Evolutionary conservation across 2,888 invertebrate genomes (phyloP).

Genomic region (Eupithecia tripunctaria): DNA sequence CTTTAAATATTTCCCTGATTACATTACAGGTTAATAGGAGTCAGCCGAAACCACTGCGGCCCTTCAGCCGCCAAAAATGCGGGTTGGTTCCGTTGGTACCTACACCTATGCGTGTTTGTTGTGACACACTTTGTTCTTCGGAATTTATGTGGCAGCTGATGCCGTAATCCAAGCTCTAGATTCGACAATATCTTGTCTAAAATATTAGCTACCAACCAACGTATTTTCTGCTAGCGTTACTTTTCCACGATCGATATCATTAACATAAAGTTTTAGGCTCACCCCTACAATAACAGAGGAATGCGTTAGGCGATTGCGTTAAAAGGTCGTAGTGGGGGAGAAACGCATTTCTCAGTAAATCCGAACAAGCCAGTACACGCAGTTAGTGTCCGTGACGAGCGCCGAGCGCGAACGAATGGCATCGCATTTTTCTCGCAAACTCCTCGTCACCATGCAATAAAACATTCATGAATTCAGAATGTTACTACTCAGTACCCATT

Average conservation of each 20-base stretch:
- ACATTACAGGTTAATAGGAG: conserved; percentile 4
- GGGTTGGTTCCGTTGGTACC: conserved; percentile 18
- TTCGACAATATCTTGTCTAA: conserved; percentile 11
- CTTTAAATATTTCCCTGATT: conserved; percentile 2
- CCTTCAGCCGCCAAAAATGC: conserved; percentile 18
- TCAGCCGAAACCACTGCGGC: conserved; percentile 11
- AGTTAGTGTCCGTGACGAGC: conserved; percentile 79
- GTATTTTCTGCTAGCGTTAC: neutral
- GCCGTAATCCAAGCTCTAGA: conserved; percentile 17
- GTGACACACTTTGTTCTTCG: conserved; percentile 30
- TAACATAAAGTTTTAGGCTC: conserved; percentile 28
- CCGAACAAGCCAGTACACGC: conserved; percentile 77
- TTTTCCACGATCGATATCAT: conserved; percentile 19
- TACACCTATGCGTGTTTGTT: conserved; percentile 31
- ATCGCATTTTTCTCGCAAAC: conserved; percentile 77
- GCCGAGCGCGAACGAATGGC: conserved; percentile 70
- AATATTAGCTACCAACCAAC: neutral
- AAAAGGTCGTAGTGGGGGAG: conserved; percentile 55
- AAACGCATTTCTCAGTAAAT: conserved; percentile 73
- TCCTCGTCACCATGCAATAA: conserved; percentile 74
- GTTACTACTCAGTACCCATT: conserved; percentile 68
- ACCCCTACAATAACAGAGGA: conserved; percentile 48
- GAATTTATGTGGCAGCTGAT: conserved; percentile 30
- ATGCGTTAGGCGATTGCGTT: conserved; percentile 67
- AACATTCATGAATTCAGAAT: conserved; percentile 80